Evolutionary conservation across 2,113 vertebrate species (phyloP).

Genomic region (Colossoma macropomum): DNA sequence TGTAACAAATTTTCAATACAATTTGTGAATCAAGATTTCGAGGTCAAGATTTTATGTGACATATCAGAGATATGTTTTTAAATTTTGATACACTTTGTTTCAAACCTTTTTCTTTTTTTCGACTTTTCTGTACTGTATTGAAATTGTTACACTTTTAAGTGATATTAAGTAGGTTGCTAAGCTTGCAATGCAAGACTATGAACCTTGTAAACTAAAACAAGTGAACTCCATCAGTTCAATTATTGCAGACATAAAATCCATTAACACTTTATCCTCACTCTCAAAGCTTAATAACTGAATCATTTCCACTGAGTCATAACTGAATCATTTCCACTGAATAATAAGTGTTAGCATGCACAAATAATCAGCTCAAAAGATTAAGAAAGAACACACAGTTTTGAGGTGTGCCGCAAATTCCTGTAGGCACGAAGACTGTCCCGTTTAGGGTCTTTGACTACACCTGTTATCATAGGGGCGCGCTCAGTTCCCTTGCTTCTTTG

Average conservation of each 20-base stretch:
- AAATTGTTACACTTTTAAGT: neutral
- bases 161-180: neutral
- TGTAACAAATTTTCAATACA: too few relatives aligned
- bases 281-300: too few relatives aligned
- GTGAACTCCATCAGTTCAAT: neutral
- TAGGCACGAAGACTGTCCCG: slow-evolving; percentile 78
- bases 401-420: slow-evolving; percentile 85
- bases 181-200: neutral
- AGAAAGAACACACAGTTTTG: slow-evolving; percentile 90
- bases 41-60: too few relatives aligned
- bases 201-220: neutral
- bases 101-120: too few relatives aligned
- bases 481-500: slow-evolving; percentile 84
- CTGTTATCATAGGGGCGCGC: slow-evolving; percentile 77
- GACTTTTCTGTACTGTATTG: too few relatives aligned
- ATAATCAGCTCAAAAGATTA: slow-evolving; percentile 60
- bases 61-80: too few relatives aligned
- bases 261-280: neutral
- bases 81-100: too few relatives aligned
- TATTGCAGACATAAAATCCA: neutral
- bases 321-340: too few relatives aligned
- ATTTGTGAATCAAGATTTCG: too few relatives aligned
- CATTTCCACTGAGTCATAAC: neutral
- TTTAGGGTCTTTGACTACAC: slow-evolving; percentile 80
- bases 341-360: neutral